phyloP scores from a whole-genome alignment of 2,797 vertebrate genomes.

The Alca torda region DNA sequence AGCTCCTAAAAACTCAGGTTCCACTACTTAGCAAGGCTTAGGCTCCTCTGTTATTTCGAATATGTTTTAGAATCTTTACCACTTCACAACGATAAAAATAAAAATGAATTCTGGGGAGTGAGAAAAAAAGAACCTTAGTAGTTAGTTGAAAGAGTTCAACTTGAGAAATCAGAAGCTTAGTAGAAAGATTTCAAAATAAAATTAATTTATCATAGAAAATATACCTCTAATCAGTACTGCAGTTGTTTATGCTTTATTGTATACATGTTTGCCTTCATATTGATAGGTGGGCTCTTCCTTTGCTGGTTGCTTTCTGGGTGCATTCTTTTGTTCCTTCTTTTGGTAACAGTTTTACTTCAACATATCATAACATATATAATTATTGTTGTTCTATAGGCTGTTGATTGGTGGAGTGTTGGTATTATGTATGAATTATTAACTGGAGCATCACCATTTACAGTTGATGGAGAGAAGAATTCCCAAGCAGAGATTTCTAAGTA shows the following conservation, averaged over 20 bases:
- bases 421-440: conserved; percentile 98
- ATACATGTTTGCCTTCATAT: not conserved
- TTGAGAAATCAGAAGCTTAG: not conserved
- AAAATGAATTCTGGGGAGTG: accelerated
- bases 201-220: not conserved
- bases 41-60: not conserved
- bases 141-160: not conserved
- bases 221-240: not conserved
- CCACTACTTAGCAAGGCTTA: not conserved
- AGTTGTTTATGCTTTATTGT: not conserved
- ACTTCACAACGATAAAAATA: not conserved
- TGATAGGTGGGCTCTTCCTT: not conserved
- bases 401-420: conserved; percentile 99
- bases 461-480: conserved; percentile 95
- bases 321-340: not conserved
- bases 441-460: conserved; percentile 96
- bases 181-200: no score
- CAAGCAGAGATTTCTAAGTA: conserved; percentile 98
- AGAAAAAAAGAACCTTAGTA: not conserved
- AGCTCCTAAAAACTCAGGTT: not conserved
- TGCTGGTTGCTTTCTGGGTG: not conserved
- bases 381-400: conserved; percentile 82
- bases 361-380: not conserved
- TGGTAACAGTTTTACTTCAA: not conserved
- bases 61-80: not conserved